A percentile compares a stretch with the other conserved stretches of the same genome.
Conservation (phyloP, 2,113 vertebrate genomes). For the Microtus oregoni region DNA sequence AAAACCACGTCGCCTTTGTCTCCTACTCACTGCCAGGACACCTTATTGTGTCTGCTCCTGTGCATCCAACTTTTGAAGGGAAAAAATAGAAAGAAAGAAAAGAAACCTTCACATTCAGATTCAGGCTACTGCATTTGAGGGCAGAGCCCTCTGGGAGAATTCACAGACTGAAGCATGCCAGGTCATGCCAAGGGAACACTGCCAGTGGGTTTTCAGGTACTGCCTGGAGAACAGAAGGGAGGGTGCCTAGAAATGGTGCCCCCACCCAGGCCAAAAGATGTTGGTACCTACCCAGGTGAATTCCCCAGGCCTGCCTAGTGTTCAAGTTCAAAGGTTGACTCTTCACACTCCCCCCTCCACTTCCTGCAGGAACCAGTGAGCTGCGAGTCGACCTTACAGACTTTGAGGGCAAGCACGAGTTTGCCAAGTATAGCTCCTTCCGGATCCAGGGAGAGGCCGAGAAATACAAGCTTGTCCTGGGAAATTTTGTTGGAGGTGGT, state of each 20-base stretch:
- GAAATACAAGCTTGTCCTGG: slow-evolving; percentile 48
- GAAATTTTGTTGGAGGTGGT: background rate
- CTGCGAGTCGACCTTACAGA: slow-evolving; percentile 69
- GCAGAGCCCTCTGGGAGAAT: background rate
- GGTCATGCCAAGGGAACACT: accelerated
- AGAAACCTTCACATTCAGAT: background rate
- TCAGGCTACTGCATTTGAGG: background rate
- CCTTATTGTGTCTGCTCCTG: background rate
- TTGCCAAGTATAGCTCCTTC: slow-evolving; percentile 68
- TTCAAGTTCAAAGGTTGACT: background rate
- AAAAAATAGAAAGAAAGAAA: too few species aligned
- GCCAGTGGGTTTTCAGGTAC: accelerated
- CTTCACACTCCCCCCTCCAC: background rate
- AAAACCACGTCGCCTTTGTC: background rate
- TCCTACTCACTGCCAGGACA: background rate
- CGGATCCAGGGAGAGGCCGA: background rate
- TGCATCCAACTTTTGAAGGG: background rate
- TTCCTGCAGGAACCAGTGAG: slow-evolving; percentile 33
- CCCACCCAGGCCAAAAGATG: accelerated
- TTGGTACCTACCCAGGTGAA: accelerated
- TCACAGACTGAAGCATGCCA: too few species aligned
- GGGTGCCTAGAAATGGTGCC: background rate
- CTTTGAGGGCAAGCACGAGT: slow-evolving; percentile 39
- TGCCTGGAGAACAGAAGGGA: accelerated
- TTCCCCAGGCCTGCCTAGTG: too few species aligned